Base-by-base conservation (phyloP, 2,888 invertebrate species). In the Silvanus unidentatus region DNA sequence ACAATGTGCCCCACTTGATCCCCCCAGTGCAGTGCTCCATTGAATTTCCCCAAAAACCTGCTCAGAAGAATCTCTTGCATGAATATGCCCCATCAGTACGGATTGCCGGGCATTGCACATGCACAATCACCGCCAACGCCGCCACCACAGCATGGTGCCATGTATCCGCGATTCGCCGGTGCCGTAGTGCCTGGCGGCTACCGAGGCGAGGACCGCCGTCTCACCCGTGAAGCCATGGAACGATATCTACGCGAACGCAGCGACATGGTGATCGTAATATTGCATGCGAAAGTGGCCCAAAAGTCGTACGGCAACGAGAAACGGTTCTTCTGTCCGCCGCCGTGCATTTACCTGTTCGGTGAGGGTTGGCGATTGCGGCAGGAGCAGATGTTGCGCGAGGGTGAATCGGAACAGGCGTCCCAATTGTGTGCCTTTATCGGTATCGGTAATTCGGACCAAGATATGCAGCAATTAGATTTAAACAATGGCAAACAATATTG, bases 231-330 rank as follows among this genome's bases (percentile, higher is more conserved):
- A 60, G 90, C 93, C 30, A 99, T 99, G 99, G 91, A 93, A 70
- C 84, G 92, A 45, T 99, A 99, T 71, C 79, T 99, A 60, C 81
- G 92, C 44, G 95, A 96, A 68, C 81, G 94, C 59, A 89, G 90
- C 60, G 95, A 95, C 71, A 94, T 95, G 90, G 86, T 93, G 14
- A 88, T 99, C 47, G 94, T 97, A 41, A 97, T 99, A 61, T 77
- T 98, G 44, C 99, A 99, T 74, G 99, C 99, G 39, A 99, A 99
- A 80, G 99, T 99, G 39, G 99, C 99, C 27, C 99, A 99, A 73
- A 99, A 99, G 69, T 98, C 97, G 0, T 99, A 99, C 69, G 99
- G 99, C 53, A 99, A 98, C 71, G 99, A 99, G 69, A 99, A 99
- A 73, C 80, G 99, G 51, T 99, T 99, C 75, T 99, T 99, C 76